Conservation (phyloP, 2,888 invertebrate species). For the Lithosia quadra region DNA sequence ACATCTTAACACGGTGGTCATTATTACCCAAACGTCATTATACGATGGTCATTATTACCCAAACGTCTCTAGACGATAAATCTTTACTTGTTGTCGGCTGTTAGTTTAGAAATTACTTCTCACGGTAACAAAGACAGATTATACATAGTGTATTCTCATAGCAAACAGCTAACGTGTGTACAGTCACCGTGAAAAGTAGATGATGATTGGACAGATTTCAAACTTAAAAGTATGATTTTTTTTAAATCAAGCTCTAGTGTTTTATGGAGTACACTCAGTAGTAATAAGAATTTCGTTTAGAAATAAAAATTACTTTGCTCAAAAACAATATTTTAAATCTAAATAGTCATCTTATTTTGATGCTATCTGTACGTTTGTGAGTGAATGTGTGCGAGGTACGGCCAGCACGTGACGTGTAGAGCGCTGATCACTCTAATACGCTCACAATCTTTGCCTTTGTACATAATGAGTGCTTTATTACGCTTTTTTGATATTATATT, state of each 20-base stretch:
- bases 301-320: too few relatives aligned
- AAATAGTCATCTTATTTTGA: background rate
- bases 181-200: too few relatives aligned
- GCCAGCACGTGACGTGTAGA: slow-evolving; percentile 19
- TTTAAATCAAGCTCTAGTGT: too few relatives aligned
- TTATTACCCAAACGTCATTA: background rate
- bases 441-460: slow-evolving; percentile 61
- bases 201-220: too few relatives aligned
- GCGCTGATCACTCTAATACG: slow-evolving; percentile 25
- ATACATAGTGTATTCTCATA: background rate
- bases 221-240: too few relatives aligned
- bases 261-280: too few relatives aligned
- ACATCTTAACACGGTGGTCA: background rate
- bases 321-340: too few relatives aligned
- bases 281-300: too few relatives aligned
- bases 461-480: slow-evolving; percentile 83
- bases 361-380: background rate
- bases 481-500: slow-evolving; percentile 80
- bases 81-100: background rate
- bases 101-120: background rate
- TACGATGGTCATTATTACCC: background rate
- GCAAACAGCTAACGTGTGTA: too few relatives aligned
- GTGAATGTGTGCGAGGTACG: slow-evolving; percentile 4
- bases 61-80: background rate
- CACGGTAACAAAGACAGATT: background rate